Conservation (phyloP, 2,888 invertebrate species). For the Ceraclea dissimilis region DNA sequence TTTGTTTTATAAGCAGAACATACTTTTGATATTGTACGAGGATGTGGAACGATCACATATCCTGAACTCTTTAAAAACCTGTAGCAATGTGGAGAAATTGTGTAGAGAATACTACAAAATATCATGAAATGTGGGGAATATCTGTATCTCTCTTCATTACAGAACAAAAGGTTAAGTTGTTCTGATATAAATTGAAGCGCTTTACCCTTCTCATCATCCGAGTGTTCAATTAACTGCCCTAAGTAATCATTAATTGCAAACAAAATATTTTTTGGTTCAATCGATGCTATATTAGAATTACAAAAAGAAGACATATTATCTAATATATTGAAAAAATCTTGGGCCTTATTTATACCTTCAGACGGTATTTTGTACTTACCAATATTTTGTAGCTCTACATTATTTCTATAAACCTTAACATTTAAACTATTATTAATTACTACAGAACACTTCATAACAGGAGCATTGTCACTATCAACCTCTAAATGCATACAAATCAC, state of each 20-base stretch:
- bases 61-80: neutral
- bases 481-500: neutral
- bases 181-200: neutral
- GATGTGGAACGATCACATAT: neutral
- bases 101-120: neutral
- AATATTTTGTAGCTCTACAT: neutral
- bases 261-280: neutral
- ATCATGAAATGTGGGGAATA: neutral
- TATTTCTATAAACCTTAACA: neutral
- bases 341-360: neutral
- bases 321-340: neutral
- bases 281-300: neutral
- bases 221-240: neutral
- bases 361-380: neutral
- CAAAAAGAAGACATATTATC: neutral
- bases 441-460: neutral
- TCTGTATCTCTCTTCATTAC: neutral
- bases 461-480: neutral
- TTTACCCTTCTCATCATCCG: neutral
- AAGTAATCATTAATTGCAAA: neutral
- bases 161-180: neutral
- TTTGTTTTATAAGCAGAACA: neutral
- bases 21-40: neutral
- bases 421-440: neutral
- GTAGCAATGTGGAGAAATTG: neutral